These are phyloP conservation scores for Bubo scandiacus DNA, from an alignment of 2,113 vertebrate species.

Conservation along the genomic window DNA sequence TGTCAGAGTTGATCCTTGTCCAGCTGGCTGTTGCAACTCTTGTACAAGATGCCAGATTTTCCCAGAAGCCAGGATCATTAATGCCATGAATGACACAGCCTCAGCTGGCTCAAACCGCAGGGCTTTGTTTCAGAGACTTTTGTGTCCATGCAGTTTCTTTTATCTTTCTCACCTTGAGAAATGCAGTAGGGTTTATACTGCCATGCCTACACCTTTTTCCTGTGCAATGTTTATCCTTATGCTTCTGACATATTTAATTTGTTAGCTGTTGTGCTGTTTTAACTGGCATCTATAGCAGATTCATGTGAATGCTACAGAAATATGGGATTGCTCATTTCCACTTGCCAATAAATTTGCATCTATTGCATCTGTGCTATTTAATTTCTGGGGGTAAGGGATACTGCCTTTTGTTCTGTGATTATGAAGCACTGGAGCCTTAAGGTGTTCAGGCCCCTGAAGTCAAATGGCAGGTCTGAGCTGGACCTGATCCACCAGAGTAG, in stretches of 20 bases:
- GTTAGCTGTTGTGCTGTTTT: neutral
- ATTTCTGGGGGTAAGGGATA: neutral
- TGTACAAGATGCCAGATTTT: neutral
- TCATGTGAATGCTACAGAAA: neutral
- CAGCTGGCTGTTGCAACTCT: neutral
- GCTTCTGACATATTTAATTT: neutral
- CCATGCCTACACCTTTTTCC: neutral
- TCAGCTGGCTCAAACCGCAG: accelerated
- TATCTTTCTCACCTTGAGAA: neutral
- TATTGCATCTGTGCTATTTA: neutral
- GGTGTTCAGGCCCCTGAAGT: neutral
- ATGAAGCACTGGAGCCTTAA: neutral
- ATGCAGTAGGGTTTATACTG: neutral
- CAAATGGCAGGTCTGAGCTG: neutral
- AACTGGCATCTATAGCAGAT: neutral
- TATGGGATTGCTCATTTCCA: neutral
- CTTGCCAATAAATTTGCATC: neutral
- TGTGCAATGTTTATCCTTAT: neutral
- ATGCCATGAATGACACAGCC: neutral
- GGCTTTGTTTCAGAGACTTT: neutral
- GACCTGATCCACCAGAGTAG: neutral
- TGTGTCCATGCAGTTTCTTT: neutral
- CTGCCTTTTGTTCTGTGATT: neutral
- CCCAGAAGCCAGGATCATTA: neutral
- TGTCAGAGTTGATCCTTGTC: neutral